Base-by-base conservation (phyloP, 2,113 vertebrate species). In the Anolis sagrei region DNA sequence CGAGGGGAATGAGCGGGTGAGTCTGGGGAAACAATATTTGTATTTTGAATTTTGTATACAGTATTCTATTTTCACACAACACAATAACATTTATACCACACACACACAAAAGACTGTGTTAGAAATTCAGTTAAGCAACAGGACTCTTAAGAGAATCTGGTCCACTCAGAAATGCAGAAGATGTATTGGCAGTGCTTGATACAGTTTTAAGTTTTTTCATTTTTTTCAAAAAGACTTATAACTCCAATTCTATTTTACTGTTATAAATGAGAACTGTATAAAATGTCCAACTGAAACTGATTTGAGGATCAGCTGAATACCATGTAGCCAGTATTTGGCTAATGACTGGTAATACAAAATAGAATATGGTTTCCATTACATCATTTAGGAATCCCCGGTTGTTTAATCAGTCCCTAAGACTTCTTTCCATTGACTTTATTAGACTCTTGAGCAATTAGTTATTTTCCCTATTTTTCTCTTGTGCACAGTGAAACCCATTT, bases 401-500 rank as follows among this genome's bases (percentile, higher is more conserved):
- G 25, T 48, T 51, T 16, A 19, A 29, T 39, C 39, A 21, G 7
- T 39, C n/a, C 61, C 62, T 39, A 39, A 70, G 76, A 48, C 58
- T 44, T 81, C 7, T 72, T 85, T 19, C 87, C 69, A 87, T 90
- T 58, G 29, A 25, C 68, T 44, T 78, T n/a, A 21, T 54, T 16
- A 34, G 23, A 23, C 34, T 8, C 7, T 51, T 54, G 21, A 5
- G 21, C 66, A 69, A 69, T 70, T 23, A 82, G 34, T 78, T 27
- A 27, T 61, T 78, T 25, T 23, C 11, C 54, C 29, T 58, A 16
- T 62, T 54, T 78, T 25, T 61, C 82, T 39, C 87, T 81, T 90
- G 23, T 95, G 54, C 82, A 34, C 93, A 99, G 98, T 90, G 98
- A 99, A 92, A 92, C 97, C 36, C 97, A 97, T 76, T 97, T 97